phyloP scores from a whole-genome alignment of 1,140 invertebrate genomes.

The Octopus sinensis region DNA sequence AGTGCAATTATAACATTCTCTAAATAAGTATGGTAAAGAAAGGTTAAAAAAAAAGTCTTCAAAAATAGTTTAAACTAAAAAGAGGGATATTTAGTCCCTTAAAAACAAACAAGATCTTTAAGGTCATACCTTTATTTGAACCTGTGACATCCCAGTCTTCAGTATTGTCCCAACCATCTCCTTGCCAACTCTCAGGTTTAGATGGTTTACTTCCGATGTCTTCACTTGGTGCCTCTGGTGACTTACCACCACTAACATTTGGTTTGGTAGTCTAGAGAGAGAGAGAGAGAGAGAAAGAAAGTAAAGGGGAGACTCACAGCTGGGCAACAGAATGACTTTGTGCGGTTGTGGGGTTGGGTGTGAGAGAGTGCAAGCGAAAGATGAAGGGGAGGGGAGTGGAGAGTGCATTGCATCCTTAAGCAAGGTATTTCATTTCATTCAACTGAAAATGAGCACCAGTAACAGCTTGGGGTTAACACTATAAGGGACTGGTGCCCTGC shows the following conservation, averaged over 20 bases:
- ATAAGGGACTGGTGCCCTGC: too few relatives aligned
- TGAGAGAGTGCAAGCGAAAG: too few relatives aligned
- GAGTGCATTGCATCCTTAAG: too few relatives aligned
- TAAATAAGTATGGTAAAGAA: not conserved
- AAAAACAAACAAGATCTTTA: slow-evolving; percentile 26
- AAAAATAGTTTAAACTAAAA: not conserved
- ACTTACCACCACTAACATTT: slow-evolving; percentile 16
- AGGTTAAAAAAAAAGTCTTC: not conserved
- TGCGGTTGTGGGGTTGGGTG: too few relatives aligned
- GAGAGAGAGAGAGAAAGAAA: slow-evolving; percentile 1
- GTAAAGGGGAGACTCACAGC: not conserved
- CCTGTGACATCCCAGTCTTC: slow-evolving; percentile 36
- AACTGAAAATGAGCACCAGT: too few relatives aligned
- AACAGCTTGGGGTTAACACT: too few relatives aligned
- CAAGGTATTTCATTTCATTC: too few relatives aligned
- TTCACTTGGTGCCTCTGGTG: slow-evolving; percentile 17
- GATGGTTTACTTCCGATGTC: not conserved
- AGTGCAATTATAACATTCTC: slow-evolving; percentile 2
- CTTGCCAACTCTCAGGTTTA: slow-evolving; percentile 17
- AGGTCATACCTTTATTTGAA: slow-evolving; percentile 29
- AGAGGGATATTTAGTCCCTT: slow-evolving; percentile 17
- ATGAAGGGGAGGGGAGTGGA: too few relatives aligned
- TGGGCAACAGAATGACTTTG: too few relatives aligned
- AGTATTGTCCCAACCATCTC: slow-evolving; percentile 20
- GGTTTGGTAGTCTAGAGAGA: slow-evolving; percentile 13